Conservation (phyloP, 2,888 invertebrate species). For the Drosophila koepferae region DNA sequence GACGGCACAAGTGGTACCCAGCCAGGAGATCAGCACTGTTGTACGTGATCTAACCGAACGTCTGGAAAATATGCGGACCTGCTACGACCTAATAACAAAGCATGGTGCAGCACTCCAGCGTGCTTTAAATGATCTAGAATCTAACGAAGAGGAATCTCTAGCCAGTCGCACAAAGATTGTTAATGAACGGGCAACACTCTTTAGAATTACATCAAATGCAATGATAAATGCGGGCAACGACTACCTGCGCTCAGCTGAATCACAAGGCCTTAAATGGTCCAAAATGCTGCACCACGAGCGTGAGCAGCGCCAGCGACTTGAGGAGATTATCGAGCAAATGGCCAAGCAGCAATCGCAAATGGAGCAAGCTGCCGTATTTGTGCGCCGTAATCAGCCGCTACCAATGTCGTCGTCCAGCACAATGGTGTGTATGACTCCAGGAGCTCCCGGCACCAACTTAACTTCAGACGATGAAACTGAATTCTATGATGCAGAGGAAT, state of each 20-base stretch:
- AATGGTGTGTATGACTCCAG: slow-evolving; percentile 26
- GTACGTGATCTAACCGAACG: slow-evolving; percentile 91
- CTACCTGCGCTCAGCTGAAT: slow-evolving; percentile 95
- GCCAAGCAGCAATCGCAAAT: slow-evolving; percentile 98
- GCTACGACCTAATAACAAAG: slow-evolving; percentile 95
- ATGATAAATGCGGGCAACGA: slow-evolving; percentile 98
- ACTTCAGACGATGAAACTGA: slow-evolving; percentile 90
- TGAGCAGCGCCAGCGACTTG: slow-evolving; percentile 95
- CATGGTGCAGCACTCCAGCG: slow-evolving; percentile 94
- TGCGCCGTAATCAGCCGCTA: slow-evolving; percentile 73
- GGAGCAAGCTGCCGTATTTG: slow-evolving; percentile 92
- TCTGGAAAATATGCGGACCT: slow-evolving; percentile 95
- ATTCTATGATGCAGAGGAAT: slow-evolving; percentile 90
- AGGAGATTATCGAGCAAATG: slow-evolving; percentile 98
- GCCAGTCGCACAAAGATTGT: slow-evolving; percentile 94
- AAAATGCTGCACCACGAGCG: slow-evolving; percentile 97
- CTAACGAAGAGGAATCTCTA: slow-evolving; percentile 88
- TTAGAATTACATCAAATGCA: slow-evolving; percentile 97
- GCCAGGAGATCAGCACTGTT: slow-evolving; percentile 87
- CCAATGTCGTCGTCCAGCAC: slow-evolving; percentile 48
- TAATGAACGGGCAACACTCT: slow-evolving; percentile 96
- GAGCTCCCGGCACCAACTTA: slow-evolving; percentile 68
- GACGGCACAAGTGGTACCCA: slow-evolving; percentile 86
- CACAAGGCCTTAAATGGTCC: slow-evolving; percentile 96
- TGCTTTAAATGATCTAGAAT: slow-evolving; percentile 92